Evolutionary conservation across 2,888 invertebrate species (phyloP).

Genomic region (Opisthograptis luteolata): DNA sequence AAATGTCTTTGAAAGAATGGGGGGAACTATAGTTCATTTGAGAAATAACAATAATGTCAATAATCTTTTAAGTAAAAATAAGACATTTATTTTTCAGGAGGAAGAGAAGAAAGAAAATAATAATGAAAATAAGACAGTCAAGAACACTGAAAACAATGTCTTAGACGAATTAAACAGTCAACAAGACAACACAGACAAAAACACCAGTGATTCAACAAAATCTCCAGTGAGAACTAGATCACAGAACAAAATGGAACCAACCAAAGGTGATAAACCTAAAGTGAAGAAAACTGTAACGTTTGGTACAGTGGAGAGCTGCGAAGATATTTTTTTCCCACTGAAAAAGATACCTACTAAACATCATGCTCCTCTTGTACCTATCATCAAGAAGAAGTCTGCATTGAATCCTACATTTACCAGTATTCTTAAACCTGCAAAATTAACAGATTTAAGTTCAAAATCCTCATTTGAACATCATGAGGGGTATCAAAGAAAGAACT

Average conservation of each 20-base stretch:
- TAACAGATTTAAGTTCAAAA: constrained; percentile 86
- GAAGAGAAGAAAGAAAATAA: constrained; percentile 82
- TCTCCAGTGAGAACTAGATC: constrained; percentile 78
- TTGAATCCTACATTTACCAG: constrained; percentile 83
- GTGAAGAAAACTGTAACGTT: constrained; percentile 87
- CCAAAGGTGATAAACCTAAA: constrained; percentile 73
- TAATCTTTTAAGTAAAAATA: too few relatives aligned
- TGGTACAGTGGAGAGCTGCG: constrained; percentile 86
- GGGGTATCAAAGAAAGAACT: constrained; percentile 74
- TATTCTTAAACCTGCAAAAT: constrained; percentile 85
- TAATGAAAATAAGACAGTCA: constrained; percentile 66
- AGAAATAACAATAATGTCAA: too few relatives aligned
- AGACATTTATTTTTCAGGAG: constrained; percentile 59
- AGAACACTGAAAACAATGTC: constrained; percentile 59
- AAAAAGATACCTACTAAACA: constrained; percentile 85
- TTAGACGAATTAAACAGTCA: constrained; percentile 51
- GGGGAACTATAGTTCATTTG: too few relatives aligned
- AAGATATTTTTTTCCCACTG: constrained; percentile 83
- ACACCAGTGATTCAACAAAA: constrained; percentile 59
- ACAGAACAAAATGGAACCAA: constrained; percentile 80
- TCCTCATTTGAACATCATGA: constrained; percentile 79
- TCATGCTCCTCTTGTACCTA: constrained; percentile 85
- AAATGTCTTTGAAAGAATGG: too few relatives aligned
- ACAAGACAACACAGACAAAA: constrained; percentile 53
- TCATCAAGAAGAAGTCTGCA: constrained; percentile 86